Evolutionary conservation across 2,797 vertebrate species (phyloP), one percentile per base, ranked within the genome.

Genomic region (Galagoides demidoff): DNA sequence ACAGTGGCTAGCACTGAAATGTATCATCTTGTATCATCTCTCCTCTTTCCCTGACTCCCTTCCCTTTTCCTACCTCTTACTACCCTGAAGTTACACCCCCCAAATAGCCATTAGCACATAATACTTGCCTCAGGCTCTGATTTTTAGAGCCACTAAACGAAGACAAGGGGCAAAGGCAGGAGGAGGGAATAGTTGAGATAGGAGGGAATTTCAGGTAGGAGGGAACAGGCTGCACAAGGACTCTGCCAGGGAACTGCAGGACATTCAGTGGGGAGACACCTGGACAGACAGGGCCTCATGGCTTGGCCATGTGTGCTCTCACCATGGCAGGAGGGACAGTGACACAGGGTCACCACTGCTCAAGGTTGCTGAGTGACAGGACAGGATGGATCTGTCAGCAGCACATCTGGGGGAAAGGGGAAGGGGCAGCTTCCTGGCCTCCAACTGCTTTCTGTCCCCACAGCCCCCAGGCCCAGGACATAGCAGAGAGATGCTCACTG

Each of bases 211-310:
- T 22, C 39, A 43, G 16, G 19, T 52, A 39, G 2, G 22, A 45
- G 7, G 9, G 22, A 57, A 45, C 12, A 59, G 59, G 34, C 27
- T 31, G 0, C 4, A 7, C n/a, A 0, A 13, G 23, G n/a, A 29
- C 57, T 52, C 79, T 12, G 0, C n/a, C 37, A 27, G 23, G 49
- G 4, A 20, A 22, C 57, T 12, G 3, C 39, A 31, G 29, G 52
- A 4, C 0, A 0, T 4, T 83, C 34, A 9, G 34, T 19, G 13
- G 55, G 37, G n/a, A 39, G 16, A 59, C 0, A 3, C 20, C 39
- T 14, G 37, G 16, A 3, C 1, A 19, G 22, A 16, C 20, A 7
- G 55, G 39, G 43, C 23, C 19, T 17, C 1, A 5, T 17, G 4
- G 7, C 74, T 14, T 14, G 20, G 43, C 61, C 55, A 3, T 19